phyloP scores from a whole-genome alignment of 1,140 invertebrate species.

The Pseudomyrmex dendroicus region DNA sequence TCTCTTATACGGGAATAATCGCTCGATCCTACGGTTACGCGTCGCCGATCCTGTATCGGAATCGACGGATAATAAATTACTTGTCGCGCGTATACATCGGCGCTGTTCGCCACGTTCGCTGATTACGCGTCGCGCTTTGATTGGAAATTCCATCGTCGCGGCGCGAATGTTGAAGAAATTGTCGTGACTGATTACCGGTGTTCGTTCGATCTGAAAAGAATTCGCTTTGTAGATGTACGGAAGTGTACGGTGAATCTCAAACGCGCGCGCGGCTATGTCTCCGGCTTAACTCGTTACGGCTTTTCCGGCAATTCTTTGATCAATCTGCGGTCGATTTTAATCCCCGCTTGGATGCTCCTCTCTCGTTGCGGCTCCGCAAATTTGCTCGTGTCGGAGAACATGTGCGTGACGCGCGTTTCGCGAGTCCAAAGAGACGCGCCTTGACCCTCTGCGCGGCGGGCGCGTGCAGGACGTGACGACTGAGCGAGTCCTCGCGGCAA shows the following conservation, averaged over 20 bases:
- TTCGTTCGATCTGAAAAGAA: too few species aligned
- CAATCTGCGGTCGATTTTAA: not conserved
- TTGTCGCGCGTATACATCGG: not conserved
- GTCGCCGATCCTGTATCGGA: constrained; percentile 14
- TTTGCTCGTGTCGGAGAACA: not conserved
- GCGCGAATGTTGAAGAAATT: not conserved
- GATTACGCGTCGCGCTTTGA: not conserved
- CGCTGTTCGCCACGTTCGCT: not conserved
- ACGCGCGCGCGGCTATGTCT: too few species aligned
- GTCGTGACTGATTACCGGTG: not conserved
- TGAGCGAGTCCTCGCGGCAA: constrained; percentile 1
- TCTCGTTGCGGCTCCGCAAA: not conserved
- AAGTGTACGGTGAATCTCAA: not conserved
- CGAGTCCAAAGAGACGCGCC: constrained; percentile 26
- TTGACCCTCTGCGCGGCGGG: constrained; percentile 6
- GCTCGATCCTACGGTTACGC: constrained; percentile 31
- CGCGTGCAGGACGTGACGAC: constrained; percentile 13
- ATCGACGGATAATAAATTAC: constrained; percentile 34
- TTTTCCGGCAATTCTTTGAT: not conserved
- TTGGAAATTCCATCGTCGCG: not conserved
- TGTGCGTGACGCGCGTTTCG: constrained; percentile 1
- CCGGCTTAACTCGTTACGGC: not conserved
- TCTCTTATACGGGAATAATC: constrained; percentile 26
- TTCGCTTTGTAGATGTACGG: not conserved
- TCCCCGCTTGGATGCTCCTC: not conserved